Evolutionary conservation across 2,888 invertebrate species (phyloP).

Genomic region (Hofmannophila pseudospretella): DNA sequence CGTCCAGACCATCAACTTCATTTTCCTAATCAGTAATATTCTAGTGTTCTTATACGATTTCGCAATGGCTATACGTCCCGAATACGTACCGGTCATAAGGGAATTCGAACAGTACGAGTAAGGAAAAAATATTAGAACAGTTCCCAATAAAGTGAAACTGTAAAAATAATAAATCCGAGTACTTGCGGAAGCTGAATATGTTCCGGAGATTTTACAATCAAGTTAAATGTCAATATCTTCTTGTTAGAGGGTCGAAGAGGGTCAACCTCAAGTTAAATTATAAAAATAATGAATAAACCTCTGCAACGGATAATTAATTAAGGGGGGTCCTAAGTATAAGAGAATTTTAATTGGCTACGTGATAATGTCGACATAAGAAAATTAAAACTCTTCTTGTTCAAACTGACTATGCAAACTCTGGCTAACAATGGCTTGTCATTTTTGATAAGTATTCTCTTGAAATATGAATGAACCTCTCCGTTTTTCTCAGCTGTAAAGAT

Average conservation of each 20-base stretch:
- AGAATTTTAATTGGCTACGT: slow-evolving; percentile 55
- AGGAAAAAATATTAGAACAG: background rate
- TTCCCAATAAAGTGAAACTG: too few relatives aligned
- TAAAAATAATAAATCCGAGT: too few relatives aligned
- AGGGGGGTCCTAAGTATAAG: slow-evolving; percentile 31
- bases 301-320: slow-evolving; percentile 41
- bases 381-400: slow-evolving; percentile 33
- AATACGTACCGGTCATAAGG: slow-evolving; percentile 15
- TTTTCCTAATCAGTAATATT: slow-evolving; percentile 48
- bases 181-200: too few relatives aligned
- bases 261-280: slow-evolving; percentile 20
- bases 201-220: too few relatives aligned
- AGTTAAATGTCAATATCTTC: too few relatives aligned
- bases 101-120: slow-evolving; percentile 12
- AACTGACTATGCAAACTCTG: slow-evolving; percentile 24
- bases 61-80: slow-evolving; percentile 19
- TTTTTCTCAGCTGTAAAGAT: background rate
- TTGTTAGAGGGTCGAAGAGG: too few relatives aligned
- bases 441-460: slow-evolving; percentile 3
- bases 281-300: slow-evolving; percentile 38
- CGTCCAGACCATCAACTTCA: slow-evolving; percentile 39
- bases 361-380: slow-evolving; percentile 47
- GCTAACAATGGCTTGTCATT: slow-evolving; percentile 19
- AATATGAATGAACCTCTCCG: background rate
- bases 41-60: slow-evolving; percentile 52